Conservation (phyloP, 2,113 vertebrate genomes). For the Syngnathus typhle region DNA sequence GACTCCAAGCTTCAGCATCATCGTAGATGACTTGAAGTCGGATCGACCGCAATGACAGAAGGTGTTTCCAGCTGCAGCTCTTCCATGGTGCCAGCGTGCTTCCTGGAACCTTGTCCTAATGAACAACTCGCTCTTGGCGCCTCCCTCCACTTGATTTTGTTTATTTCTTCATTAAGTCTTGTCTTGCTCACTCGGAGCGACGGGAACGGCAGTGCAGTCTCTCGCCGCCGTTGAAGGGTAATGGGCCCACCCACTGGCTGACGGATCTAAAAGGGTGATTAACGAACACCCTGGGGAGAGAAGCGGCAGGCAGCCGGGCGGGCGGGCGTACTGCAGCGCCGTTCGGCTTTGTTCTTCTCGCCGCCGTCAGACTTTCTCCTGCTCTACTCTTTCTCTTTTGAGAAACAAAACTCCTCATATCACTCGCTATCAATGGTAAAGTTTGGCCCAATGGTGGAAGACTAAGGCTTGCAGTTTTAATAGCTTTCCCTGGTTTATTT, state of each 20-base stretch:
- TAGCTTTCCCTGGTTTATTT: background rate
- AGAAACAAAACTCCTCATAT: conserved; percentile 16
- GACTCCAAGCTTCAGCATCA: background rate
- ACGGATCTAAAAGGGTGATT: conserved; percentile 63
- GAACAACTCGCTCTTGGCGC: conserved; percentile 13
- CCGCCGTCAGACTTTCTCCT: conserved; percentile 6
- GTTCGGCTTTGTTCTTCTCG: conserved; percentile 14
- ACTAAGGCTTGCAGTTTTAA: background rate
- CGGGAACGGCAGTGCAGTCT: conserved; percentile 39
- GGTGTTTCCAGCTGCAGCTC: conserved; percentile 19
- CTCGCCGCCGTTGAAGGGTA: conserved; percentile 41
- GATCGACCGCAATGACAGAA: conserved; percentile 30
- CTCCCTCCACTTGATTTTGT: conserved; percentile 38
- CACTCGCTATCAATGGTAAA: conserved; percentile 6
- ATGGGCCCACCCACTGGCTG: conserved; percentile 60
- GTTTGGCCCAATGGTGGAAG: background rate
- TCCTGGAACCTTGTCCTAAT: conserved; percentile 34
- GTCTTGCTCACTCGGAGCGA: conserved; percentile 42
- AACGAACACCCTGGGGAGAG: conserved; percentile 50
- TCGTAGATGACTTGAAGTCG: conserved; percentile 19
- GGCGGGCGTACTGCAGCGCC: conserved; percentile 8
- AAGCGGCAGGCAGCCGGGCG: conserved; percentile 19
- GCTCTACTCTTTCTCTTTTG: background rate
- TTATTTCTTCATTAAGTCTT: conserved; percentile 57
- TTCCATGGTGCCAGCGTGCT: conserved; percentile 20